Conservation (phyloP, 2,797 vertebrate species). For the Melanotaenia boesemani region DNA sequence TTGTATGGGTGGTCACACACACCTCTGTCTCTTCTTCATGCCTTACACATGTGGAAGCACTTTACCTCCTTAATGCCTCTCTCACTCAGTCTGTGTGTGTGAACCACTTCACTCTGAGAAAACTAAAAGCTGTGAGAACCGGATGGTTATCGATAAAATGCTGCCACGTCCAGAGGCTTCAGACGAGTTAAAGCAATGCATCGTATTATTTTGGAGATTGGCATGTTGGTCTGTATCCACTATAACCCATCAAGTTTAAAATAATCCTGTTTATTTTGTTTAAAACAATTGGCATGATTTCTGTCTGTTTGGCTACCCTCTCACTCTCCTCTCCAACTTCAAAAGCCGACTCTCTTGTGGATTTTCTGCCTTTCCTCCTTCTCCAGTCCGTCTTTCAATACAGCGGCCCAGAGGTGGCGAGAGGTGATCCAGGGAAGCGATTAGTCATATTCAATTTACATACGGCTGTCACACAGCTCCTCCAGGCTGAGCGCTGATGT, state of each 20-base stretch:
- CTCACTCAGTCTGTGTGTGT: constrained; percentile 36
- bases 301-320: constrained; percentile 37
- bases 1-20: constrained; percentile 77
- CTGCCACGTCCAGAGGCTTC: constrained; percentile 9
- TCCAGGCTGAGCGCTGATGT: constrained; percentile 74
- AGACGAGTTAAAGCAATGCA: constrained; percentile 5
- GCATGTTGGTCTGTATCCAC: constrained; percentile 20
- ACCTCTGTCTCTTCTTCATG: constrained; percentile 69
- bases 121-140: constrained; percentile 51
- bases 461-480: constrained; percentile 79
- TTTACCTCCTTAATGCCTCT: constrained; percentile 68
- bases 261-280: constrained; percentile 13
- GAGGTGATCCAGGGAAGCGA: constrained; percentile 78
- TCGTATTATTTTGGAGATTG: constrained; percentile 4
- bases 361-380: constrained; percentile 41
- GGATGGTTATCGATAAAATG: constrained; percentile 35
- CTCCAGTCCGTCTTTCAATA: constrained; percentile 72
- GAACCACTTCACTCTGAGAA: constrained; percentile 40
- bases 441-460: constrained; percentile 87
- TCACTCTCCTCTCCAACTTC: constrained; percentile 60
- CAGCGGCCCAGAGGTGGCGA: constrained; percentile 68
- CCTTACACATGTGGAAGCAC: constrained; percentile 82
- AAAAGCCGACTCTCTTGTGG: constrained; percentile 46
- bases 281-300: background rate
- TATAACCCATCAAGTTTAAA: constrained; percentile 2